Percentiles rank a stretch among this genome's conserved stretches.
Evolutionary conservation across 2,797 vertebrate species (phyloP).

Genomic region (Mionectes olivaceus): DNA sequence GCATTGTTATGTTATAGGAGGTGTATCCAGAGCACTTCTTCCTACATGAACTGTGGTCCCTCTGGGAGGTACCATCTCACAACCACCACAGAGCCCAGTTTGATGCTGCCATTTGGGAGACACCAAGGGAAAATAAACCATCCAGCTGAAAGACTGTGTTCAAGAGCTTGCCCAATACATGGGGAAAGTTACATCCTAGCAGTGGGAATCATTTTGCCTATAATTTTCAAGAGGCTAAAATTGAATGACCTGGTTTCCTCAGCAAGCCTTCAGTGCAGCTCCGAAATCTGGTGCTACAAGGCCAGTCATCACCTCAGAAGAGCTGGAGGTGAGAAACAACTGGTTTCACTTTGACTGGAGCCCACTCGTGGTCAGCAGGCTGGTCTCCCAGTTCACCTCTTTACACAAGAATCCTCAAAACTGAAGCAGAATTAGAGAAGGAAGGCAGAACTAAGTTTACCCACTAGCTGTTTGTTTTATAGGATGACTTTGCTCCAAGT

Average conservation of each 20-base stretch:
- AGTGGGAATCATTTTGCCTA: background rate
- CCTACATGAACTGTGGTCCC: background rate
- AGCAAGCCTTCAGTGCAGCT: background rate
- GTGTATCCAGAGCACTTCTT: background rate
- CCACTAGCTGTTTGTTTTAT: background rate
- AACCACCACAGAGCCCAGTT: background rate
- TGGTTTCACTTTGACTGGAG: background rate
- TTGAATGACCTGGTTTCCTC: background rate
- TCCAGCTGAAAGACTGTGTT: background rate
- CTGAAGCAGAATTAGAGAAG: background rate
- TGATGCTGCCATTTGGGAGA: background rate
- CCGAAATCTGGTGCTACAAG: background rate
- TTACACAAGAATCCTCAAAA: background rate
- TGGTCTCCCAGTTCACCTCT: background rate
- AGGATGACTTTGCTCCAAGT: background rate
- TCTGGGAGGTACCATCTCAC: background rate
- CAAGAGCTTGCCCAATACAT: background rate
- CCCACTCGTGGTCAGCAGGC: background rate
- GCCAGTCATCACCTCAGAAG: background rate
- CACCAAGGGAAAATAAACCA: background rate
- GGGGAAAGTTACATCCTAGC: background rate
- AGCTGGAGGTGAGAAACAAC: background rate
- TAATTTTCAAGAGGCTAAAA: background rate
- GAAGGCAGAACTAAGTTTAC: background rate
- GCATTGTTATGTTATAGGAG: background rate